Evolutionary conservation across 2,113 vertebrate genomes (phyloP).

Genomic region (Steatornis caripensis): DNA sequence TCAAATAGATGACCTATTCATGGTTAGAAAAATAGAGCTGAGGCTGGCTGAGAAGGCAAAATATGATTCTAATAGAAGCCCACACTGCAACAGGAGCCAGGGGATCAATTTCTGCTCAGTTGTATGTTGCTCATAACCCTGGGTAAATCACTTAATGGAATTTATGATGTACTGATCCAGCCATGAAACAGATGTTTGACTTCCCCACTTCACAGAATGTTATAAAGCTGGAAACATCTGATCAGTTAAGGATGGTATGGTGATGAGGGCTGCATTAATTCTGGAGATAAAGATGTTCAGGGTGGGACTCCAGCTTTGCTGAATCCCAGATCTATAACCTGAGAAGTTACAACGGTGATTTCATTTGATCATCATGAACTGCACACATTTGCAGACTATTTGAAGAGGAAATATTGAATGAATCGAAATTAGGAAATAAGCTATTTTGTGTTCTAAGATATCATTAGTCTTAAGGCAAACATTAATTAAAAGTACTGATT

Average conservation of each 20-base stretch:
- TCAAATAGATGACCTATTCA: not conserved
- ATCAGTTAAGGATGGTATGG: not conserved
- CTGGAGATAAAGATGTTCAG: not conserved
- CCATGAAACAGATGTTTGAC: not conserved
- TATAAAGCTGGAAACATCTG: not conserved
- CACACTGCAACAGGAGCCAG: not conserved
- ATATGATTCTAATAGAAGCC: not conserved
- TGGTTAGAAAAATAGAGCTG: not conserved
- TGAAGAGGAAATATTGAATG: not conserved
- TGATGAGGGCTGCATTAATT: not conserved
- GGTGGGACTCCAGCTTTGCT: not conserved
- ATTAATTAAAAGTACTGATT: not conserved
- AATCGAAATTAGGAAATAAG: not conserved
- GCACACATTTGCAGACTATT: not conserved
- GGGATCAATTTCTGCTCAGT: not conserved
- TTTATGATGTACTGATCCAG: not conserved
- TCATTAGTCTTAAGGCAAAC: not conserved
- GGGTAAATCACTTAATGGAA: not conserved
- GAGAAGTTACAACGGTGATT: not conserved
- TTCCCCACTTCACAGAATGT: not conserved
- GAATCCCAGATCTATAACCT: not conserved
- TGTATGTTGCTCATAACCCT: not conserved
- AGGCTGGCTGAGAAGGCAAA: not conserved
- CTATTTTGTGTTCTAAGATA: not conserved
- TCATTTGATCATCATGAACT: not conserved